Evolutionary conservation across 53 echinoderm and acorn worm genomes (phyloP), one percentile per base, ranked within the genome.

Genomic region (Crossaster papposus): DNA sequence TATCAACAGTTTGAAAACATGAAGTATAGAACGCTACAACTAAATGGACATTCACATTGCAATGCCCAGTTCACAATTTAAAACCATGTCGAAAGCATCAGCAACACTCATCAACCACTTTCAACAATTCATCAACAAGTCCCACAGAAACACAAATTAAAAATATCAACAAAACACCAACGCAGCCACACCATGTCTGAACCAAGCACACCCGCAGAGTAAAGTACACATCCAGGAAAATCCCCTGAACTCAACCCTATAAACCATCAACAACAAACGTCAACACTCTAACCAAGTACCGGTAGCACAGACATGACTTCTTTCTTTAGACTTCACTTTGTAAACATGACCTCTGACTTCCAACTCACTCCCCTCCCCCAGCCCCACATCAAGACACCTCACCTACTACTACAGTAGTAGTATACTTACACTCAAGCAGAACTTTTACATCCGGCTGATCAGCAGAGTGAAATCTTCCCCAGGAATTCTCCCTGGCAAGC

Each of bases 281-380:
- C 87, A 87, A 87, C 87, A 77, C 87, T 87, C 62, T 12, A 30
- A 77, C 75, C 76, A 77, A n/a, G n/a, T n/a, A n/a, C n/a, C n/a
- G n/a, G 76, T 75, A 65, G 36, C 87, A 75, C 51, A 75, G 58
- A 87, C 77, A 87, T 62, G 30, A 33, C 72, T 87, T 77, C 87
- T 87, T 87, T 87, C 87, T 87, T 76, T 74, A 9, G 24, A 77
- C 77, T 76, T 87, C 87, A 87, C 87, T 87, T 87, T 36, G 63
- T 87, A 75, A 87, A 87, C 87, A 87, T 87, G 87, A 87, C 87
- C 87, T n/a, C 26, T 33, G 36, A 86, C 86, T 54, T 24, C 30
- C 24, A 71, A 71, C 75, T 28, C 75, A 32, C 4, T 14, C 36
- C 75, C 36, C 68, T 28, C 26, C 78, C 51, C 80, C 14, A 13